Evolutionary conservation across 2,113 vertebrate genomes (phyloP), one percentile per base, ranked within the genome.

Genomic region (Bothrops jararaca): DNA sequence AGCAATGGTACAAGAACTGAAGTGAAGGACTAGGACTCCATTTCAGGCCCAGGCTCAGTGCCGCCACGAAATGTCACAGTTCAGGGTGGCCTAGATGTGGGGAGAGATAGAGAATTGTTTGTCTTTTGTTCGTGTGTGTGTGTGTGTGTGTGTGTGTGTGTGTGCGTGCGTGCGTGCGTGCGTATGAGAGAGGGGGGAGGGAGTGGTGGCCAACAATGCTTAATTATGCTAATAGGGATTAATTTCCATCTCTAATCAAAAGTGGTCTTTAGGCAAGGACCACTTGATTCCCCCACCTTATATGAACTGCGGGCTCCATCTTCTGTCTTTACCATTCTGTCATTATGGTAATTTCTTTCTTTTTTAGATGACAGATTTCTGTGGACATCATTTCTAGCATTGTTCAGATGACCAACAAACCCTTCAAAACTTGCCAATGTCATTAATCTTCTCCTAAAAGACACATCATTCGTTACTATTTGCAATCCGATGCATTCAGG

Each of bases 401-500:
- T 50, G 23, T 56, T 92, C 60, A n/a, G 86, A 42, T 74, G 57
- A 45, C 45, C 52, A 80, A 60, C n/a, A 64, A 24, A 23, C 8
- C 13, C 50, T 88, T 10, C 50, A 23, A 57, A 50, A 22, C 23
- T 23, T 89, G 34, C 69, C 34, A n/a, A 18, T 80, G 18, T 29
- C 45, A 60, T 15, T 24, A 52, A 42, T 80, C 54, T 85, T 23
- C 88, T 29, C 12, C 88, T n/a, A 26, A 52, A 22, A 18, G 39
- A 74, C 22, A 42, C 56, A 58, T 11, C 39, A 54, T 53, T 52
- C 1, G 20, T 80, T 80, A 39, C 85, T 87, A 86, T 93, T 85
- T 93, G 45, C 88, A 90, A n/a, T 18, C 3, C 74, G 53, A 90
- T 54, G 80, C 89, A 93, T 86, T 90, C 56, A 86, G 80, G 89